A percentile compares a stretch with the other conserved stretches of the same genome.
Evolutionary conservation across 2,113 vertebrate genomes (phyloP).

Genomic region (Anoplopoma fimbria): DNA sequence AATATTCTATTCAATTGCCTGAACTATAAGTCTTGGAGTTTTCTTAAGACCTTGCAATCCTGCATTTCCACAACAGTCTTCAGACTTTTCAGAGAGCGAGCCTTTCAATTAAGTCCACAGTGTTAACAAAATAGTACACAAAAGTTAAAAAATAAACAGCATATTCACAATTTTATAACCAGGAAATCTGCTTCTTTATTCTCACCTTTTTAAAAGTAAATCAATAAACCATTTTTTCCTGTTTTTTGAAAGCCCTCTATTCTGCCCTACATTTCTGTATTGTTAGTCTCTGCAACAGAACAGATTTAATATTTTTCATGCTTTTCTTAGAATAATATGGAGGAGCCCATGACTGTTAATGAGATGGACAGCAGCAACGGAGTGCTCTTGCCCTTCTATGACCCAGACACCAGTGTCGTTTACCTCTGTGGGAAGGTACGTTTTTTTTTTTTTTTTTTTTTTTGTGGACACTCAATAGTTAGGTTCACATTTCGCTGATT

Average conservation of each 20-base stretch:
- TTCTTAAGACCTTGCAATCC: not conserved
- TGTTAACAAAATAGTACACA: not conserved
- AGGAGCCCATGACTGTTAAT: conserved; percentile 91
- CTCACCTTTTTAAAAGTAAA: not conserved
- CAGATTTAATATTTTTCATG: not conserved
- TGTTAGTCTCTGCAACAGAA: not conserved
- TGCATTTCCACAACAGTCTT: not conserved
- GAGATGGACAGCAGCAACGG: conserved; percentile 98
- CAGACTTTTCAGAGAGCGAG: not conserved
- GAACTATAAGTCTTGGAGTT: not conserved
- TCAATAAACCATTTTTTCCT: not conserved
- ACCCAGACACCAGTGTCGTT: conserved; percentile 94
- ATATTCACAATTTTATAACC: not conserved
- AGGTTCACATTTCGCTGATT: not conserved
- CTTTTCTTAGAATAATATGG: conserved; percentile 89
- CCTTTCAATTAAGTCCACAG: not conserved
- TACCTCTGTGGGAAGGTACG: conserved; percentile 97
- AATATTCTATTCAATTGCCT: not conserved
- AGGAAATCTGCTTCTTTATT: not conserved
- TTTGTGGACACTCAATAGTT: not conserved
- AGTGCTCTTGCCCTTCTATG: conserved; percentile 95
- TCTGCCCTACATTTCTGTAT: not conserved
- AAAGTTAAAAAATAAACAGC: not conserved
- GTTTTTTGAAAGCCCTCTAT: not conserved
- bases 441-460: no score